These are phyloP conservation scores for Protobothrops flavoviridis DNA, from an alignment of 2,113 vertebrate species.

Conservation along the genomic window DNA sequence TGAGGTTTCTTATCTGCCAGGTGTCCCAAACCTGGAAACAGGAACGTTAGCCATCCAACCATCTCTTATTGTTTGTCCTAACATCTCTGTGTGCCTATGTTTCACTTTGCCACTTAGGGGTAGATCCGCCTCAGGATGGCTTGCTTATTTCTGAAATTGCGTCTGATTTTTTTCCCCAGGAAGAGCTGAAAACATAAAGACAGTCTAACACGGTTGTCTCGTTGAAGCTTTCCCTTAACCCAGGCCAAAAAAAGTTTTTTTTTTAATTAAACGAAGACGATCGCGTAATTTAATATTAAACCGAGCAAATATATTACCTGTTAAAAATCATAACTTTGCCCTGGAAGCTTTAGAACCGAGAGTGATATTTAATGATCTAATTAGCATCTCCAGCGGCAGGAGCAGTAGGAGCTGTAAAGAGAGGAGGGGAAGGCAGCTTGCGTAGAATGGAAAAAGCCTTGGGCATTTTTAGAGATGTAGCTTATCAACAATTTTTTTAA, in stretches of 20 bases:
- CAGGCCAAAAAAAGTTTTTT: constrained; percentile 36
- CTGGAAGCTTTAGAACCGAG: constrained; percentile 65
- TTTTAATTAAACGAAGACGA: constrained; percentile 56
- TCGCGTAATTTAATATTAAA: constrained; percentile 61
- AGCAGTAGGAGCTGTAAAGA: constrained; percentile 15
- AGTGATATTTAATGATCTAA: constrained; percentile 69
- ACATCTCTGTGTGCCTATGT: background rate
- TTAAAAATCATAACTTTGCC: constrained; percentile 66
- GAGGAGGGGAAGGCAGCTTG: constrained; percentile 12
- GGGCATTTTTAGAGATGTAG: background rate
- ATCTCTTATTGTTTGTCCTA: background rate
- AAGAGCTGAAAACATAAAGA: background rate
- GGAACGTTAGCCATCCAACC: background rate
- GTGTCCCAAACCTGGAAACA: background rate
- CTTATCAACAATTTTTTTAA: constrained; percentile 28
- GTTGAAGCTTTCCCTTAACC: constrained; percentile 23
- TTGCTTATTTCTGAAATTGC: background rate
- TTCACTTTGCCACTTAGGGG: background rate
- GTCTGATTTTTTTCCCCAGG: background rate
- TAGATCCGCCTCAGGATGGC: background rate
- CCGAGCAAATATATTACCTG: constrained; percentile 57
- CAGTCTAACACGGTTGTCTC: constrained; percentile 20
- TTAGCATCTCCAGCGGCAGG: constrained; percentile 51
- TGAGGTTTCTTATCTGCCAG: background rate
- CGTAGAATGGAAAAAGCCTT: constrained; percentile 17